A percentile compares a stretch with the other conserved stretches of the same genome.
phyloP scores from a whole-genome alignment of 2,888 invertebrate species.

The Sarcophaga carnaria region DNA sequence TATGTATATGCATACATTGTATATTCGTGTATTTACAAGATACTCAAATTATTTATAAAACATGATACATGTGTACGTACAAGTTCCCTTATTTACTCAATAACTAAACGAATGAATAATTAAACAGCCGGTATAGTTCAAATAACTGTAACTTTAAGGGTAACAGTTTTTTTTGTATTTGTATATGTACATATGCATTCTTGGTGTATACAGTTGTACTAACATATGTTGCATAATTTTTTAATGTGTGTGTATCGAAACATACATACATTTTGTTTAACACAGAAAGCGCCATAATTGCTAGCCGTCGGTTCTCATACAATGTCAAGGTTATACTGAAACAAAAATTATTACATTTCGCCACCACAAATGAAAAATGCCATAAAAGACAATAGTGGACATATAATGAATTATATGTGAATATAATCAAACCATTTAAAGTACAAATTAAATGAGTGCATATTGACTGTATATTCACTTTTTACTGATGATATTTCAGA shows the following conservation, averaged over 20 bases:
- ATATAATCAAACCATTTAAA: too few species aligned
- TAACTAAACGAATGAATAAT: background rate
- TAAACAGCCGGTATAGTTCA: background rate
- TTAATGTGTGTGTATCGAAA: background rate
- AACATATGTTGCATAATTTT: background rate
- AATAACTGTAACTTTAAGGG: too few species aligned
- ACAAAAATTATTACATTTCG: background rate
- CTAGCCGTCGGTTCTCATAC: background rate
- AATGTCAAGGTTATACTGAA: background rate
- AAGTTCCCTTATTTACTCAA: background rate
- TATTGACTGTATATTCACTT: too few species aligned
- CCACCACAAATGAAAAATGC: background rate
- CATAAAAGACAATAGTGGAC: background rate
- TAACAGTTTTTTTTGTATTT: background rate
- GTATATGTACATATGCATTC: background rate
- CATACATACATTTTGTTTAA: background rate
- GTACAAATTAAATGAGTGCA: too few species aligned
- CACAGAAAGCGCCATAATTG: background rate
- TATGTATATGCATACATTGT: background rate
- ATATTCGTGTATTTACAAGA: background rate
- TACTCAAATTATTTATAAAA: background rate
- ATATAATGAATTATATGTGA: too few species aligned
- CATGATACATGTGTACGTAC: background rate
- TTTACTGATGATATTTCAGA: too few species aligned
- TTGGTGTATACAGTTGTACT: background rate